phyloP scores from a whole-genome alignment of 2,888 invertebrate genomes.

The Folsomia manolachei region DNA sequence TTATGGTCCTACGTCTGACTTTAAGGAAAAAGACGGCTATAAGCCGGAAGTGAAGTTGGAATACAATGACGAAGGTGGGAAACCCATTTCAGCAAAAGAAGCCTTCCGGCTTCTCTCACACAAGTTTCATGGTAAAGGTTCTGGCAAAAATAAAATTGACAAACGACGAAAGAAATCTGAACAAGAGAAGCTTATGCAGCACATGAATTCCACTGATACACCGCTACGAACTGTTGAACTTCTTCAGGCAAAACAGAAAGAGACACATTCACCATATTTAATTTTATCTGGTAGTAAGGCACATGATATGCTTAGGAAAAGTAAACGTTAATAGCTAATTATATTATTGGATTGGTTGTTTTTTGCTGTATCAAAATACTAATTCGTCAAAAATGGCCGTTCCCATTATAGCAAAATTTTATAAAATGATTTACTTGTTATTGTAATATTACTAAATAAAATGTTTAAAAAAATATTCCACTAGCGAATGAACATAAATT shows the following conservation, averaged over 20 bases:
- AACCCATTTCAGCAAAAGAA: conserved; percentile 88
- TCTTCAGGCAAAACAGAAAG: conserved; percentile 91
- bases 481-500: no score
- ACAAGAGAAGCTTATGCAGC: conserved; percentile 92
- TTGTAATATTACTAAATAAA: no score
- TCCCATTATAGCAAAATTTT: no score
- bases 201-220: conserved; percentile 97
- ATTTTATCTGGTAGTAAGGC: conserved; percentile 82
- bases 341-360: no score
- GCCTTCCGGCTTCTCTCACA: conserved; percentile 88
- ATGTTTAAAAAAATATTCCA: no score
- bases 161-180: conserved; percentile 91
- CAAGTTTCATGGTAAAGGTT: conserved; percentile 98
- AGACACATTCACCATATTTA: conserved; percentile 87
- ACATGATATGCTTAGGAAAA: conserved; percentile 39
- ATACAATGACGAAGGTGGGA: conserved; percentile 95
- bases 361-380: no score
- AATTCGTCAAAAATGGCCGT: no score
- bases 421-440: no score
- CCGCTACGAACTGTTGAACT: conserved; percentile 91
- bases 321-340: conserved; percentile 38
- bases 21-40: conserved; percentile 85
- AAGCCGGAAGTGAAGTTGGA: conserved; percentile 92
- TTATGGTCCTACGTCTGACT: conserved; percentile 81
- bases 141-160: conserved; percentile 96